Percentiles rank a stretch among this genome's conserved stretches.
Conservation (phyloP, 2,797 vertebrate species). For the Distichodus sexfasciatus region DNA sequence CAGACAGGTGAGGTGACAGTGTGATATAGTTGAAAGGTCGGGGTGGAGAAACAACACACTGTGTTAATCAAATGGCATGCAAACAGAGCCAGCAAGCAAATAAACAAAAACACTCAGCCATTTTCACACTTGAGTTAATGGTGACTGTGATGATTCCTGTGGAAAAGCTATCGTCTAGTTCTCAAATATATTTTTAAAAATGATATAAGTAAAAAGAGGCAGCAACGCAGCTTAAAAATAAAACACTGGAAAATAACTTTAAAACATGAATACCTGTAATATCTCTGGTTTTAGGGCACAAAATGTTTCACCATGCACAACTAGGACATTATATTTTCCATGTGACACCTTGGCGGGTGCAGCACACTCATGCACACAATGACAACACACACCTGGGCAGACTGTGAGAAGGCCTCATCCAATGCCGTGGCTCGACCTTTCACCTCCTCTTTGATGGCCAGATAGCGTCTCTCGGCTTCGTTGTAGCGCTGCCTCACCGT, state of each 20-base stretch:
- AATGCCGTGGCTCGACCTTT: conserved; percentile 83
- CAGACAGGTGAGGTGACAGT: conserved; percentile 8
- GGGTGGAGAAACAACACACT: conserved; percentile 75
- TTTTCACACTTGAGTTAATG: too few species aligned
- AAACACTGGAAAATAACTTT: neutral
- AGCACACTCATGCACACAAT: neutral
- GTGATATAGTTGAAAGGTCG: conserved; percentile 44
- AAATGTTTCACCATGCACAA: too few species aligned
- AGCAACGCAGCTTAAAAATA: neutral
- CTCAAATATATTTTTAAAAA: neutral
- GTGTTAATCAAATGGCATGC: conserved; percentile 77
- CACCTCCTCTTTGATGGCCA: conserved; percentile 91
- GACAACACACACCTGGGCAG: conserved; percentile 81
- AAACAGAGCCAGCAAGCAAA: conserved; percentile 54
- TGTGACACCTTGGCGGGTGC: too few species aligned
- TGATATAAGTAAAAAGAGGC: neutral
- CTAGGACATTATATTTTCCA: too few species aligned
- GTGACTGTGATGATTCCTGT: too few species aligned
- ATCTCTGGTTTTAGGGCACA: too few species aligned
- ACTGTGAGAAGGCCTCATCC: conserved; percentile 93
- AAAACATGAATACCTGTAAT: neutral
- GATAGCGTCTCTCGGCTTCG: conserved; percentile 80
- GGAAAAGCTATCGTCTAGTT: neutral
- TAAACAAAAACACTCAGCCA: conserved; percentile 31
- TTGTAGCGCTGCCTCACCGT: conserved; percentile 82